A percentile compares a stretch with the other conserved stretches of the same genome.
Conservation (phyloP, 2,113 vertebrate genomes). For the Myiozetetes cayanensis region DNA sequence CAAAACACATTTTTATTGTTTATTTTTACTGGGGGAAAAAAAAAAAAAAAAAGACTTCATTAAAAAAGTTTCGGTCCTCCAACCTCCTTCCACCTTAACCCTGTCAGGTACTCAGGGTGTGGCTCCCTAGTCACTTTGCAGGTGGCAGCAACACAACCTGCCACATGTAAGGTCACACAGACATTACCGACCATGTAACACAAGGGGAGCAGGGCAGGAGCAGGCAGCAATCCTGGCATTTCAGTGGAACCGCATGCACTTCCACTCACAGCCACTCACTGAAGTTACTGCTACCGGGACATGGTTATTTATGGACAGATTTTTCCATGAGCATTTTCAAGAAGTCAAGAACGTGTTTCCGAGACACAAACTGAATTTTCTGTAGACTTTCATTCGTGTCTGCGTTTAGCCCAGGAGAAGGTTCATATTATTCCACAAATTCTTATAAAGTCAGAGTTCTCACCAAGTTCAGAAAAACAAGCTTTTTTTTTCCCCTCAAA, state of each 20-base stretch:
- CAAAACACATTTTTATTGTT: background rate
- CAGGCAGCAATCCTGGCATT: background rate
- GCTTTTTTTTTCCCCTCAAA: background rate
- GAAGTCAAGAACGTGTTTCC: background rate
- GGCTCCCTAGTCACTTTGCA: background rate
- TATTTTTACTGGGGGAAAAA: background rate
- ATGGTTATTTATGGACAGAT: background rate
- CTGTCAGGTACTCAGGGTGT: background rate
- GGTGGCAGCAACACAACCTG: background rate
- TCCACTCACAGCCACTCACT: background rate
- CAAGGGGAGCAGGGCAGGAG: background rate
- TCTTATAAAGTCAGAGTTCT: background rate
- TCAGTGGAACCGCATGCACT: background rate
- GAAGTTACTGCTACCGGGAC: background rate
- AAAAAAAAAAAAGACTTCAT: background rate
- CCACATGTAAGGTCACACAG: background rate
- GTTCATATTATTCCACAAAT: background rate
- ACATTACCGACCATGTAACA: accelerated
- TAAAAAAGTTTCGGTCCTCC: background rate
- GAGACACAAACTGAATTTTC: background rate
- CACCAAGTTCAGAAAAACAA: background rate
- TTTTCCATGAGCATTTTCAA: background rate
- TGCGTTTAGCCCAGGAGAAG: background rate
- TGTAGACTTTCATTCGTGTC: background rate
- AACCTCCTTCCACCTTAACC: background rate